Conservation (phyloP, 2,888 invertebrate genomes). For the Chalcosyrphus nemorum region DNA sequence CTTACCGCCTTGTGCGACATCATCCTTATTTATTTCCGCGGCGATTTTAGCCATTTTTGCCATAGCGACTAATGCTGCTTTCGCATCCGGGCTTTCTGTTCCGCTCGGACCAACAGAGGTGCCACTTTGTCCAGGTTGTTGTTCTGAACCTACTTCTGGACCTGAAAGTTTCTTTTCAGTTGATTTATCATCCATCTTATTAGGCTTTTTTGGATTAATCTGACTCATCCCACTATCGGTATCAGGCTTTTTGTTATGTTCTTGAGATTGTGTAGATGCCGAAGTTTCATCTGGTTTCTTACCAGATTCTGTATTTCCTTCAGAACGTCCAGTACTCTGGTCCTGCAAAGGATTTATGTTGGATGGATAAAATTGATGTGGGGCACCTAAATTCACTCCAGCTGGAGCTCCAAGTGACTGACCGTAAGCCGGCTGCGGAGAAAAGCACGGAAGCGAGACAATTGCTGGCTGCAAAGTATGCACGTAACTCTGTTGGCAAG, state of each 20-base stretch:
- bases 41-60: slow-evolving; percentile 60
- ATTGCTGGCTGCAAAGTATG: slow-evolving; percentile 75
- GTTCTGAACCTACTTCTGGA: not conserved
- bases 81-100: slow-evolving; percentile 19
- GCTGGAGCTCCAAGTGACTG: slow-evolving; percentile 68
- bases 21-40: slow-evolving; percentile 46
- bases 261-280: slow-evolving; percentile 10
- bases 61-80: slow-evolving; percentile 45
- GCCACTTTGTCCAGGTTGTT: slow-evolving; percentile 8
- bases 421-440: slow-evolving; percentile 64
- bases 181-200: slow-evolving; percentile 3
- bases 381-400: not conserved
- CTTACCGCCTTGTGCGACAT: not conserved
- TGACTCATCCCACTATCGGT: slow-evolving; percentile 1
- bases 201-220: not conserved
- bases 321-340: not conserved
- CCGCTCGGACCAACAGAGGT: not conserved
- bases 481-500: slow-evolving; percentile 74
- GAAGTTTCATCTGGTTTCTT: slow-evolving; percentile 1
- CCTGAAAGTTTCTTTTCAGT: slow-evolving; percentile 22
- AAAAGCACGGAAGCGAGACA: slow-evolving; percentile 50
- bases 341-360: slow-evolving; percentile 32
- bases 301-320: not conserved
- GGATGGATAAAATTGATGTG: slow-evolving; percentile 12
- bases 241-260: slow-evolving; percentile 4